A percentile compares a stretch with the other conserved stretches of the same genome.
phyloP scores from a whole-genome alignment of 2,888 invertebrate species.

The Hanleya hanleyi region DNA sequence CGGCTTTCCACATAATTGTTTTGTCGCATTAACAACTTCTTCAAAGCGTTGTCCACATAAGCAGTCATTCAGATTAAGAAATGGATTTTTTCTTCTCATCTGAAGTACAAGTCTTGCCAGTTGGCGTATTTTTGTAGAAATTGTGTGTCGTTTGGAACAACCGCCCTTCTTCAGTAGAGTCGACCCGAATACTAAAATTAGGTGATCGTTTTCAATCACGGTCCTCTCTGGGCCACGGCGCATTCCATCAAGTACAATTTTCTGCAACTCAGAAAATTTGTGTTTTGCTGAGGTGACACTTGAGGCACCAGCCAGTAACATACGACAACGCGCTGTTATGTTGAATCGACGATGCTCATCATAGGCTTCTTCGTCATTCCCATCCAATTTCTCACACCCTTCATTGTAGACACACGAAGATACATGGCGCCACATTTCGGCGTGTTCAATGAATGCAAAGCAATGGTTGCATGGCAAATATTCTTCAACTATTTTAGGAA shows the following conservation, averaged over 20 bases:
- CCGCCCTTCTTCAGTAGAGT: background rate
- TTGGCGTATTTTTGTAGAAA: background rate
- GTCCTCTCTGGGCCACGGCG: background rate
- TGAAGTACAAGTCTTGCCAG: background rate
- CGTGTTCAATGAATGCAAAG: background rate
- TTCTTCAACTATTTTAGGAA: background rate
- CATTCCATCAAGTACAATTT: background rate
- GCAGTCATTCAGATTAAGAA: background rate
- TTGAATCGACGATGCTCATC: background rate
- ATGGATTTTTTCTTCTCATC: background rate
- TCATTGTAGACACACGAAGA: background rate
- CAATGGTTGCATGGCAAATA: background rate
- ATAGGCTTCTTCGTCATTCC: background rate
- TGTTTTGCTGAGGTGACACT: background rate
- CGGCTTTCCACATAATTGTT: background rate
- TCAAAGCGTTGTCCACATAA: slow-evolving; percentile 4
- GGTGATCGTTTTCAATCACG: background rate
- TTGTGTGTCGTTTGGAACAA: background rate
- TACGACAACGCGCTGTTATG: background rate
- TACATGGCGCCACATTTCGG: slow-evolving; percentile 5
- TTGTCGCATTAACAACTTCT: background rate
- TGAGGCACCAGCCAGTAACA: background rate
- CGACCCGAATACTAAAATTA: background rate
- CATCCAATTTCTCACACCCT: background rate
- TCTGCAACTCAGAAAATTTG: background rate